Evolutionary conservation across 2,888 invertebrate species (phyloP).

Genomic region (Diarsia mendica): DNA sequence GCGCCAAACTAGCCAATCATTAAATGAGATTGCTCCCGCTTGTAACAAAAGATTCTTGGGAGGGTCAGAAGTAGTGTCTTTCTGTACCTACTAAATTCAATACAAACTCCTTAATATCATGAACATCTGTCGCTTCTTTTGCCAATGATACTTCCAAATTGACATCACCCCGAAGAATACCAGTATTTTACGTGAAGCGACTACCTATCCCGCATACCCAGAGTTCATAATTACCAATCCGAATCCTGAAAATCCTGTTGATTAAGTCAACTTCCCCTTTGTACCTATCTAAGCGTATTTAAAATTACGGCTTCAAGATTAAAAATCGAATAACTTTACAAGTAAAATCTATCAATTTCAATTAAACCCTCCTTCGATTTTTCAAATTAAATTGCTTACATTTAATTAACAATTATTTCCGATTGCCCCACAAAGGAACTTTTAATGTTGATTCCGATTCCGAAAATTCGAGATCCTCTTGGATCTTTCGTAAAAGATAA

Average conservation of each 20-base stretch:
- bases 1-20: too few relatives aligned
- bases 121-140: neutral
- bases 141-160: neutral
- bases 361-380: slow-evolving; percentile 30
- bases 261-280: neutral
- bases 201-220: neutral
- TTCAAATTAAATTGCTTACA: slow-evolving; percentile 46
- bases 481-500: slow-evolving; percentile 57
- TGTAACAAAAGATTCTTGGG: neutral
- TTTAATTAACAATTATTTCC: slow-evolving; percentile 54
- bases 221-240: neutral
- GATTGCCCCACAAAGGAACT: slow-evolving; percentile 41
- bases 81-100: neutral
- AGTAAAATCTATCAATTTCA: slow-evolving; percentile 29
- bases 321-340: slow-evolving; percentile 11
- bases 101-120: neutral
- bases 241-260: neutral
- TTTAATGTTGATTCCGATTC: slow-evolving; percentile 49
- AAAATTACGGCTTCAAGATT: neutral
- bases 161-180: neutral
- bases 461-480: slow-evolving; percentile 33
- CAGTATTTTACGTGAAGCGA: neutral
- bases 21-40: too few relatives aligned
- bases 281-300: neutral
- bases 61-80: neutral